phyloP scores from a whole-genome alignment of 2,113 vertebrate species.

The Agapornis roseicollis region DNA sequence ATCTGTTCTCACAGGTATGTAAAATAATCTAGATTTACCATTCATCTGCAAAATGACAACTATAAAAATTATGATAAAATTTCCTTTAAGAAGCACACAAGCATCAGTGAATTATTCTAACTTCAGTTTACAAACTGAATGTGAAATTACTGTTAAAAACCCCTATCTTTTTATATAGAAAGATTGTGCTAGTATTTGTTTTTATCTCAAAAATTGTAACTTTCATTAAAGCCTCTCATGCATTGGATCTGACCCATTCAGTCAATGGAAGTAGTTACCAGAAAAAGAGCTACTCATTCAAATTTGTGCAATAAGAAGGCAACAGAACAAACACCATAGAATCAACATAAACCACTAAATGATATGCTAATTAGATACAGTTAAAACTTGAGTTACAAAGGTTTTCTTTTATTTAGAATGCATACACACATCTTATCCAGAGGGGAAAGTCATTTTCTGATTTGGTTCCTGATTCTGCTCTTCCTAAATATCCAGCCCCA shows the following conservation, averaged over 20 bases:
- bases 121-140: slow-evolving; percentile 25
- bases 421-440: background rate
- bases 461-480: background rate
- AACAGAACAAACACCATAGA: background rate
- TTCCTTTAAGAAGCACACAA: slow-evolving; percentile 5
- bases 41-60: slow-evolving; percentile 6
- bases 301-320: background rate
- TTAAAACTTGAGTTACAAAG: background rate
- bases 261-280: background rate
- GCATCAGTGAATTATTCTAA: background rate
- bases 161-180: background rate
- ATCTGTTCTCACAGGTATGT: background rate
- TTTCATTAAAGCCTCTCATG: background rate
- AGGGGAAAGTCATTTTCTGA: background rate
- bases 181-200: background rate
- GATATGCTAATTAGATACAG: background rate
- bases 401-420: background rate
- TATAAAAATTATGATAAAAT: background rate
- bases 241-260: background rate
- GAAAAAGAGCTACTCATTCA: background rate
- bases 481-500: background rate
- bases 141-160: slow-evolving; percentile 19
- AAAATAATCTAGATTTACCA: slow-evolving; percentile 31
- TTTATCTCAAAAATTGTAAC: background rate
- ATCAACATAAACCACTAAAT: background rate